A percentile compares a stretch with the other conserved stretches of the same genome.
Evolutionary conservation across 2,797 vertebrate genomes (phyloP).

Genomic region (Podarcis siculus): DNA sequence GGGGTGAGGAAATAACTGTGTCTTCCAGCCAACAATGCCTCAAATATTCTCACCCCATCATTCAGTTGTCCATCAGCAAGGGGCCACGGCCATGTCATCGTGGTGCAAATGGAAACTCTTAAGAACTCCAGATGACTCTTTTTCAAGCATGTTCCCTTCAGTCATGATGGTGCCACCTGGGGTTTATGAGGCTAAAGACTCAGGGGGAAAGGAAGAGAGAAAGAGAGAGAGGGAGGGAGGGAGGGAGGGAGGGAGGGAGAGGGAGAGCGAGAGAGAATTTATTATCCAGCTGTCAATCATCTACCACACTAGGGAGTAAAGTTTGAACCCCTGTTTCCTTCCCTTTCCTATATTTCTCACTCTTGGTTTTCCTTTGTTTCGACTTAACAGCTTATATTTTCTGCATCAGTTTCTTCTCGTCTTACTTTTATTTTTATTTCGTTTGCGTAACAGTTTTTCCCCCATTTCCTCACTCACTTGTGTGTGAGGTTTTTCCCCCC

Average conservation of each 20-base stretch:
- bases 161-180: neutral
- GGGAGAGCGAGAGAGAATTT: neutral
- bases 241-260: neutral
- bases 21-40: conserved; percentile 43
- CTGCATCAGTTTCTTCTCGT: neutral
- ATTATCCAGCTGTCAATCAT: neutral
- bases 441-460: neutral
- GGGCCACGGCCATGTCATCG: neutral
- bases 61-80: neutral
- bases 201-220: neutral
- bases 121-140: neutral
- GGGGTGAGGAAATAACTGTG: conserved; percentile 40
- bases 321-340: neutral
- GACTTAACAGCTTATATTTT: neutral
- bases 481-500: neutral
- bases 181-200: neutral
- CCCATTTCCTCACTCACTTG: neutral
- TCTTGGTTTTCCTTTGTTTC: neutral
- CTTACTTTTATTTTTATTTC: neutral
- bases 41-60: conserved; percentile 12
- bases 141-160: conserved; percentile 12
- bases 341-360: neutral
- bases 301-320: neutral
- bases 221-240: neutral
- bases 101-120: neutral